Evolutionary conservation across 2,797 vertebrate genomes (phyloP).

Genomic region (Peromyscus melanophrys): DNA sequence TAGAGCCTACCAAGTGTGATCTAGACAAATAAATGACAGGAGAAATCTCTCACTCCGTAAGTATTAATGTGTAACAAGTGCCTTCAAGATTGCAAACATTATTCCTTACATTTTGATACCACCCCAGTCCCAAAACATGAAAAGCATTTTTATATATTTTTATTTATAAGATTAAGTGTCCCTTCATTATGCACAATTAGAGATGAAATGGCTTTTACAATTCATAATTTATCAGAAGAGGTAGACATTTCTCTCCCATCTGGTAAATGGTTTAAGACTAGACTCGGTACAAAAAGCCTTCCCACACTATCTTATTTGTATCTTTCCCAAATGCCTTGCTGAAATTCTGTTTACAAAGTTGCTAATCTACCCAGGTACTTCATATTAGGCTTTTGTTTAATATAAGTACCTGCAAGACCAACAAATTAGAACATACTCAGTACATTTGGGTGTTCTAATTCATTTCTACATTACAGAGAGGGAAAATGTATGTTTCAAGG

Average conservation of each 20-base stretch:
- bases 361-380: constrained; percentile 73
- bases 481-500: constrained; percentile 77
- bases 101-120: constrained; percentile 3
- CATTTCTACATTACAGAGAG: constrained; percentile 77
- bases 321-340: constrained; percentile 66
- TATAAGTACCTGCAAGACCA: neutral
- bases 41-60: neutral
- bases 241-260: constrained; percentile 17
- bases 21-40: neutral
- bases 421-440: constrained; percentile 46
- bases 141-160: constrained; percentile 41
- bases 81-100: neutral
- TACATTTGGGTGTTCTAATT: constrained; percentile 30
- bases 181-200: neutral
- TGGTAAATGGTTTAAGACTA: constrained; percentile 58
- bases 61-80: neutral
- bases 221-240: constrained; percentile 12
- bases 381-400: constrained; percentile 68
- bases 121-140: neutral
- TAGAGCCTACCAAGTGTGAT: neutral
- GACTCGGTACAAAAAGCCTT: constrained; percentile 39
- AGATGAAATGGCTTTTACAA: constrained; percentile 8
- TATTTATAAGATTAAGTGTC: neutral
- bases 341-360: constrained; percentile 65
- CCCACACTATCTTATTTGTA: constrained; percentile 18